Evolutionary conservation across 2,113 vertebrate genomes (phyloP).

Genomic region (Butorides virescens): DNA sequence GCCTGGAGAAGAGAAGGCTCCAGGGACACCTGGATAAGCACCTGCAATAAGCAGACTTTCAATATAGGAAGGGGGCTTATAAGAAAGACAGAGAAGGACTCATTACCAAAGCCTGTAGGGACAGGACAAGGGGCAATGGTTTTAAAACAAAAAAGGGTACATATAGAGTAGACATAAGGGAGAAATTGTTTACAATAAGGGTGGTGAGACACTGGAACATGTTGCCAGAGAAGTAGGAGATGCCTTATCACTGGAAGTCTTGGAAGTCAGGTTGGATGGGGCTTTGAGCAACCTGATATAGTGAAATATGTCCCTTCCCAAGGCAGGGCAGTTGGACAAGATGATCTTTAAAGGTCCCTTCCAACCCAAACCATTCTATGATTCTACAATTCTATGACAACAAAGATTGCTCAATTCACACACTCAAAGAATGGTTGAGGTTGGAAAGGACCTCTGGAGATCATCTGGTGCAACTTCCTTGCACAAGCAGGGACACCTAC

Average conservation of each 20-base stretch:
- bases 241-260: accelerated
- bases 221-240: background rate
- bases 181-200: background rate
- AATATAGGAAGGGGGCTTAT: background rate
- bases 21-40: background rate
- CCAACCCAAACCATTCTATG: background rate
- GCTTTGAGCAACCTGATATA: background rate
- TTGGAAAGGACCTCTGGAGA: background rate
- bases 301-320: background rate
- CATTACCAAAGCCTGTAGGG: background rate
- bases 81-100: background rate
- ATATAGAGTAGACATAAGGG: background rate
- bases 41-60: background rate
- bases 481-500: background rate
- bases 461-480: background rate
- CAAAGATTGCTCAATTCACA: background rate
- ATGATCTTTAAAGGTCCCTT: background rate
- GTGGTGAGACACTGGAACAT: background rate
- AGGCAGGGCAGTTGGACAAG: background rate
- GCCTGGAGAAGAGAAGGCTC: background rate
- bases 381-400: background rate
- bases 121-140: background rate
- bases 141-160: background rate
- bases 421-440: background rate
- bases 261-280: background rate